Percentiles rank a stretch among this genome's conserved stretches.
Evolutionary conservation across 2,113 vertebrate genomes (phyloP).

Genomic region (Tretioscincus oriximinensis): DNA sequence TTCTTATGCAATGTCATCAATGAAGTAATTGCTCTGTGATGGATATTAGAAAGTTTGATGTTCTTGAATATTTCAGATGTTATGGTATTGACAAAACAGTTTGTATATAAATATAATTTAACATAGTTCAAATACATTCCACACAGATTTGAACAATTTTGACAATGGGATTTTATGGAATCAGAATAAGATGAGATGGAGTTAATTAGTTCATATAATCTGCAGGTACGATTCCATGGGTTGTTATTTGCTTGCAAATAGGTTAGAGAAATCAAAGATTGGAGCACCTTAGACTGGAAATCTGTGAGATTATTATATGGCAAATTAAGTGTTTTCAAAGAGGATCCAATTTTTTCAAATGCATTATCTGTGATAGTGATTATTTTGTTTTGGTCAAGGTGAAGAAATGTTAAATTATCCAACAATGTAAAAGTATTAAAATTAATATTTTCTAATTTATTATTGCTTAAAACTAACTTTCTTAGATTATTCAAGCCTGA

Average conservation of each 20-base stretch:
- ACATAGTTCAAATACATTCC: slow-evolving; percentile 64
- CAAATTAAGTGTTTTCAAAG: slow-evolving; percentile 77
- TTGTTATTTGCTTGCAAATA: slow-evolving; percentile 71
- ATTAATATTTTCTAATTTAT: slow-evolving; percentile 71
- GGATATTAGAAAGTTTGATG: slow-evolving; percentile 24
- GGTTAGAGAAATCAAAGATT: slow-evolving; percentile 74
- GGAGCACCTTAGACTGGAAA: slow-evolving; percentile 70
- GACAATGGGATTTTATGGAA: slow-evolving; percentile 70
- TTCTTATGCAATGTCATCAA: slow-evolving; percentile 64
- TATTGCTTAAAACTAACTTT: slow-evolving; percentile 69
- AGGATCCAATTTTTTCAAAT: slow-evolving; percentile 70
- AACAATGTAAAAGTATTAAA: slow-evolving; percentile 65
- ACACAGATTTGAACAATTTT: slow-evolving; percentile 60
- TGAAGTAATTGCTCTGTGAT: slow-evolving; percentile 40
- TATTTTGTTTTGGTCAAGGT: slow-evolving; percentile 74
- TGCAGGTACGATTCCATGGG: slow-evolving; percentile 78
- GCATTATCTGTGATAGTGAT: slow-evolving; percentile 57
- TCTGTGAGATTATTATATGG: slow-evolving; percentile 79
- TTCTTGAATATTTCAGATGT: slow-evolving; percentile 35
- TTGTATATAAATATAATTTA: slow-evolving; percentile 58
- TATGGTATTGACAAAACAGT: slow-evolving; percentile 52
- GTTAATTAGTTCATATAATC: slow-evolving; percentile 63
- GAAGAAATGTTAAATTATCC: slow-evolving; percentile 68
- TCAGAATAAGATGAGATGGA: slow-evolving; percentile 69
- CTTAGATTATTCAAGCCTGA: slow-evolving; percentile 69